These are phyloP conservation scores for Alviniconcha strummeri DNA, from an alignment of 2,888 invertebrate genomes.

Conservation along the genomic window DNA sequence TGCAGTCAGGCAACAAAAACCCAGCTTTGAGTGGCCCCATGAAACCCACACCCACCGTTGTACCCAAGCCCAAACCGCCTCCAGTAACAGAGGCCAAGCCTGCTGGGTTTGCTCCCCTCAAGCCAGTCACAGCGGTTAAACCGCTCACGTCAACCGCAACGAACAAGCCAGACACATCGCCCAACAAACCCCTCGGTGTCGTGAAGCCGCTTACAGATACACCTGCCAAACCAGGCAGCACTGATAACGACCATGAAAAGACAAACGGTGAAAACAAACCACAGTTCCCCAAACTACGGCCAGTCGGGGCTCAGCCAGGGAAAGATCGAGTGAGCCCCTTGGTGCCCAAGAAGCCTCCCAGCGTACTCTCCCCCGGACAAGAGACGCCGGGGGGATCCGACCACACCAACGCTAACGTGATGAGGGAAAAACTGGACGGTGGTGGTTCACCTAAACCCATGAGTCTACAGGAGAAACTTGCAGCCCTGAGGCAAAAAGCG, in stretches of 20 bases:
- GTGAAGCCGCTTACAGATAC: too few relatives aligned
- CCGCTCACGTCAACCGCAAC: too few relatives aligned
- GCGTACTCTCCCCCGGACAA: background rate
- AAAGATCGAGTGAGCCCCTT: background rate
- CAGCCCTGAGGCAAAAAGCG: constrained; percentile 15
- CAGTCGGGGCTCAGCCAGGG: too few relatives aligned
- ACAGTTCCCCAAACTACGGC: too few relatives aligned
- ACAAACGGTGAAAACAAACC: too few relatives aligned
- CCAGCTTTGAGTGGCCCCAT: constrained; percentile 17
- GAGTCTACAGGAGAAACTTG: constrained; percentile 19
- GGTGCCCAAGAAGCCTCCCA: constrained; percentile 1
- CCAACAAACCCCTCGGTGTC: too few relatives aligned
- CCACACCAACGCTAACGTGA: background rate
- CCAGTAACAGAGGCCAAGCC: too few relatives aligned
- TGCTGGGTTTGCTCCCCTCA: too few relatives aligned
- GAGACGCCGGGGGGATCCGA: too few relatives aligned
- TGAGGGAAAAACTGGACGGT: background rate
- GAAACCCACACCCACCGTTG: background rate
- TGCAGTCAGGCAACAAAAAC: constrained; percentile 21
- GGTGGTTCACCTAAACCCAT: background rate
- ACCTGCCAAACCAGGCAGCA: background rate
- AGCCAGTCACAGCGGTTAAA: too few relatives aligned
- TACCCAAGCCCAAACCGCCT: too few relatives aligned
- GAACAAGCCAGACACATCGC: too few relatives aligned
- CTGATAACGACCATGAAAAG: background rate